Evolutionary conservation across 2,888 invertebrate genomes (phyloP).

Genomic region (Microctonus hyperodae): DNA sequence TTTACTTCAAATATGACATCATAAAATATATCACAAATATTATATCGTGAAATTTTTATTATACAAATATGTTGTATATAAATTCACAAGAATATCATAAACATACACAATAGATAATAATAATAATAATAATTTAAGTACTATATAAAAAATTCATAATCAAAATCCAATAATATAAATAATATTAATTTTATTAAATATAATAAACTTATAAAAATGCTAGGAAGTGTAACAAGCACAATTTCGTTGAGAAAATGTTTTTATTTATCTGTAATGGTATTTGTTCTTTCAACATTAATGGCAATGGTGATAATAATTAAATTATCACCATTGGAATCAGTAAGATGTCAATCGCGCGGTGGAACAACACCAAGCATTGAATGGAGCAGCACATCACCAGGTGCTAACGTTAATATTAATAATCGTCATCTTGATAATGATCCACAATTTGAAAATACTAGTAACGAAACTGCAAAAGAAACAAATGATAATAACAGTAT

Average conservation of each 20-base stretch:
- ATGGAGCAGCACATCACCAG: slow-evolving; percentile 49
- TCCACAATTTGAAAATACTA: neutral
- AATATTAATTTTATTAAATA: neutral
- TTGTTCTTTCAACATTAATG: slow-evolving; percentile 53
- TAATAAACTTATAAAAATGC: slow-evolving; percentile 31
- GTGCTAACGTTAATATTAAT: slow-evolving; percentile 29
- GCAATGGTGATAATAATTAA: slow-evolving; percentile 54
- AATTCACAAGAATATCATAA: neutral
- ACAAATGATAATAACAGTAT: neutral
- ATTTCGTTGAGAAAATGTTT: slow-evolving; percentile 52
- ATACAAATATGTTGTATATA: neutral
- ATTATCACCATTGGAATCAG: slow-evolving; percentile 52
- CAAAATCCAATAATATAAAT: neutral
- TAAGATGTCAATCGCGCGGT: slow-evolving; percentile 49
- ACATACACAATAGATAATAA: too few relatives aligned
- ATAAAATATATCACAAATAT: neutral
- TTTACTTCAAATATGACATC: neutral
- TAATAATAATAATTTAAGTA: neutral
- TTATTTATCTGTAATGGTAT: slow-evolving; percentile 50
- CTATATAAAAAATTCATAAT: neutral
- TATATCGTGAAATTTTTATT: neutral
- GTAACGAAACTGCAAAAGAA: neutral
- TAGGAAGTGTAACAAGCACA: slow-evolving; percentile 45
- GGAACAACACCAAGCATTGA: slow-evolving; percentile 48
- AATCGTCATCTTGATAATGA: neutral